Evolutionary conservation across 2,888 invertebrate species (phyloP).

Genomic region (Ophion obscuratus): DNA sequence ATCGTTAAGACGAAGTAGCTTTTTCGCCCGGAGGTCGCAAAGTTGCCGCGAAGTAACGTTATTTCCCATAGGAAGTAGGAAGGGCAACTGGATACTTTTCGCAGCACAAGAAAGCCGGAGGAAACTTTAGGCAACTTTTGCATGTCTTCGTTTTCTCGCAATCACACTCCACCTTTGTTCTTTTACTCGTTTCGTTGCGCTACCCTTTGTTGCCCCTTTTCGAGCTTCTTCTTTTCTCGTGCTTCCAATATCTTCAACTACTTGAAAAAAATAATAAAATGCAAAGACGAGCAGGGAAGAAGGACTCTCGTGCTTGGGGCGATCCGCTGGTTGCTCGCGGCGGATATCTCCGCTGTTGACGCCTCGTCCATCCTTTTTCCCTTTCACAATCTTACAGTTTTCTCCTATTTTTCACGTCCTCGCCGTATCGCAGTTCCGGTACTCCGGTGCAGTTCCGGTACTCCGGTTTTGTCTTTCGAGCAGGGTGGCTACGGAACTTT

Average conservation of each 20-base stretch:
- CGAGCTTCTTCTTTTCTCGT: slow-evolving; percentile 30
- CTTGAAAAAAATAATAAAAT: slow-evolving; percentile 45
- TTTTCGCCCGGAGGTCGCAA: slow-evolving; percentile 10
- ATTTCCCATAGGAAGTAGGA: slow-evolving; percentile 8
- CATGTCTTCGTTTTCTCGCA: slow-evolving; percentile 32
- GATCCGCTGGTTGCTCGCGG: neutral
- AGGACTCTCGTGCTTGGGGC: slow-evolving; percentile 11
- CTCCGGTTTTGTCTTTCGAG: neutral
- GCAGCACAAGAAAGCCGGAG: slow-evolving; percentile 12
- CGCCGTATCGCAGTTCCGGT: neutral
- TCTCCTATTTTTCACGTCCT: neutral
- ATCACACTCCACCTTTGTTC: slow-evolving; percentile 38
- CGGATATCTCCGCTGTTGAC: slow-evolving; percentile 16
- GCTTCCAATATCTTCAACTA: slow-evolving; percentile 56
- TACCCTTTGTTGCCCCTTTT: slow-evolving; percentile 26
- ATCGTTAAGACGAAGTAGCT: slow-evolving; percentile 19
- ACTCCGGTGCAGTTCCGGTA: neutral
- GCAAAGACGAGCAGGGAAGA: neutral
- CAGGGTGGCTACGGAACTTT: neutral
- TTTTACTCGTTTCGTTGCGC: slow-evolving; percentile 33
- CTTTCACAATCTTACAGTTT: neutral
- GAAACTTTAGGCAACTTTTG: slow-evolving; percentile 36
- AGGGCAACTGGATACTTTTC: slow-evolving; percentile 26
- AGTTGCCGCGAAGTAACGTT: slow-evolving; percentile 20
- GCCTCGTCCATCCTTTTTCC: neutral